Evolutionary conservation across 2,888 invertebrate species (phyloP).

Genomic region (Sussaba pulchella): DNA sequence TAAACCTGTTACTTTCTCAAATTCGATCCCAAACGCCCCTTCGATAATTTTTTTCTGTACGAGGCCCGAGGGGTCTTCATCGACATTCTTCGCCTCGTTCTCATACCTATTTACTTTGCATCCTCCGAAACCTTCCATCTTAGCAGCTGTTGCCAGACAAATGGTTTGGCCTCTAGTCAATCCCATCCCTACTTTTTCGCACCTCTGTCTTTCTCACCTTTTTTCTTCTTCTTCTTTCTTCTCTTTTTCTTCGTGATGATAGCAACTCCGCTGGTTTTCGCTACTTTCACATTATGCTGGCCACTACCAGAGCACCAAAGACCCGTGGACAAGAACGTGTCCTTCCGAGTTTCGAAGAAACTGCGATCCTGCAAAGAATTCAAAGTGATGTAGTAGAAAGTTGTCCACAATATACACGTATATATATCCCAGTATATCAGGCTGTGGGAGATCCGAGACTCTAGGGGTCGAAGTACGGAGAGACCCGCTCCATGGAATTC

Average conservation of each 20-base stretch:
- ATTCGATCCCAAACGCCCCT: too few relatives aligned
- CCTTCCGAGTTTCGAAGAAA: slow-evolving; percentile 28
- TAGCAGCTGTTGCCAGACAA: background rate
- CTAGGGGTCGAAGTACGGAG: slow-evolving; percentile 18
- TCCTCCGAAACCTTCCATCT: too few relatives aligned
- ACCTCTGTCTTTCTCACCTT: slow-evolving; percentile 41
- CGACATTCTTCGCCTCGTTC: too few relatives aligned
- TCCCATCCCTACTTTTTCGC: background rate
- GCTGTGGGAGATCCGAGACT: slow-evolving; percentile 13
- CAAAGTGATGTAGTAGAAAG: slow-evolving; percentile 35
- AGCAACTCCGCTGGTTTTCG: slow-evolving; percentile 6
- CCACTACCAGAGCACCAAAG: background rate
- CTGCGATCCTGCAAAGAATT: slow-evolving; percentile 35
- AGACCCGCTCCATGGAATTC: slow-evolving; percentile 33
- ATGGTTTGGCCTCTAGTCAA: background rate
- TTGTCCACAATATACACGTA: background rate
- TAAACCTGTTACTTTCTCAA: too few relatives aligned
- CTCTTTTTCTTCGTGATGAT: slow-evolving; percentile 4
- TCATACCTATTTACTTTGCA: too few relatives aligned
- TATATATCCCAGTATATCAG: background rate
- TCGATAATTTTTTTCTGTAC: too few relatives aligned
- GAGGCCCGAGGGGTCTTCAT: too few relatives aligned
- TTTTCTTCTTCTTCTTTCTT: too few relatives aligned
- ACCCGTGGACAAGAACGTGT: background rate
- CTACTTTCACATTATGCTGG: slow-evolving; percentile 25